Percentiles rank a stretch among this genome's conserved stretches.
These are phyloP conservation scores for Chironomus riparius DNA, from an alignment of 2,888 invertebrate species.

Conservation along the genomic window DNA sequence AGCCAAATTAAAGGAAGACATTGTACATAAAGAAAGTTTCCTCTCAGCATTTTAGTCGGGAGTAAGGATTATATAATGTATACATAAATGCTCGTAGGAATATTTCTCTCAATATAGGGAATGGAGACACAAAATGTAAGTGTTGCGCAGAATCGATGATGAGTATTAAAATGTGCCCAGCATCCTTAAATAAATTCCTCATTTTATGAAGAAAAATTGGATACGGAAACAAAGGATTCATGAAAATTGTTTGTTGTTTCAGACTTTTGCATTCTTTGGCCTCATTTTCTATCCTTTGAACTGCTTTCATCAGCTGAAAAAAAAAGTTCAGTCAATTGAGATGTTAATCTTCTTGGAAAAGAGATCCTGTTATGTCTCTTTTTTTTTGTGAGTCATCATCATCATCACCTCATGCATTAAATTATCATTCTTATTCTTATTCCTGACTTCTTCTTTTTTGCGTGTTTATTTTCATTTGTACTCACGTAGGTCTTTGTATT, in stretches of 20 bases:
- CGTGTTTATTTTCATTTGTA: too few relatives aligned
- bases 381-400: too few relatives aligned
- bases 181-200: neutral
- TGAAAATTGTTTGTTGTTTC: neutral
- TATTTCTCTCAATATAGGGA: neutral
- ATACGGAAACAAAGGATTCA: neutral
- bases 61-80: neutral
- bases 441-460: too few relatives aligned
- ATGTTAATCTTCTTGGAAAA: too few relatives aligned
- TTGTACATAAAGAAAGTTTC: neutral
- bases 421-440: too few relatives aligned
- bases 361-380: too few relatives aligned
- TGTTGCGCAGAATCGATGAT: conserved; percentile 4
- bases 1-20: neutral
- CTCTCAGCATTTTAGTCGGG: neutral
- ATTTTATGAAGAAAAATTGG: neutral
- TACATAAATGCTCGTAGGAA: neutral
- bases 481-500: too few relatives aligned
- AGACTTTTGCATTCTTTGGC: neutral
- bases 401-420: too few relatives aligned
- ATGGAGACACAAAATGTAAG: neutral
- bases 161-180: conserved; percentile 6
- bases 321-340: too few relatives aligned
- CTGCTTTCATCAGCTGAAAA: too few relatives aligned
- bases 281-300: too few relatives aligned